These are phyloP conservation scores for Nymphicus hollandicus DNA, from an alignment of 2,113 vertebrate species.

Conservation along the genomic window DNA sequence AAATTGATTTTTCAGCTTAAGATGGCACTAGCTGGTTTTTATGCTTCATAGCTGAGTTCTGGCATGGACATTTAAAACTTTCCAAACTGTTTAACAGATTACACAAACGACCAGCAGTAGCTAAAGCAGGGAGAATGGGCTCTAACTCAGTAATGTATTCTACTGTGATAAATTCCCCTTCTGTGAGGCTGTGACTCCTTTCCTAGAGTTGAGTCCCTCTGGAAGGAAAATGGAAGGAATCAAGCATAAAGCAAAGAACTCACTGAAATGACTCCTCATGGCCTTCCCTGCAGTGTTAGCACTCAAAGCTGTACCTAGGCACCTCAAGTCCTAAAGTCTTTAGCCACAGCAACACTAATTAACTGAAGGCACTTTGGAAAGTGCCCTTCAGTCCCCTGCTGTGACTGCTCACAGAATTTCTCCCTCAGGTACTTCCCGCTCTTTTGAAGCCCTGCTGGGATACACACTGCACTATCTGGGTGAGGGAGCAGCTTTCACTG, in stretches of 20 bases:
- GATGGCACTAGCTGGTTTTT: not conserved
- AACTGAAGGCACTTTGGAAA: slow-evolving; percentile 27
- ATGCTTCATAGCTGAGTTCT: not conserved
- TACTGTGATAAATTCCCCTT: slow-evolving; percentile 29
- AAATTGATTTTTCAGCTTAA: not conserved
- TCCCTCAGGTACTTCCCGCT: not conserved
- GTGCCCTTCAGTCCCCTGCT: slow-evolving; percentile 25
- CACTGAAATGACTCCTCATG: not conserved
- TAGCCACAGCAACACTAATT: not conserved
- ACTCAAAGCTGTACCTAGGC: slow-evolving; percentile 12
- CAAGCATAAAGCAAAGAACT: slow-evolving; percentile 14
- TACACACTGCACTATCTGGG: not conserved
- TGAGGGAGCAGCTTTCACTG: not conserved
- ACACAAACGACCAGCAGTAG: not conserved
- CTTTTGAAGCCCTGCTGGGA: slow-evolving; percentile 24
- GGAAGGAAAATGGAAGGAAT: slow-evolving; percentile 32
- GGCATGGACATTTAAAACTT: not conserved
- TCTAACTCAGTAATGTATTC: slow-evolving; percentile 31
- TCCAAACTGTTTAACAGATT: slow-evolving; percentile 32
- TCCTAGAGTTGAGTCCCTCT: not conserved
- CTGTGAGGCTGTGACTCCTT: slow-evolving; percentile 14
- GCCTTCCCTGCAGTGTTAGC: not conserved
- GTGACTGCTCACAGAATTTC: not conserved
- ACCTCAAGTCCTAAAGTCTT: not conserved
- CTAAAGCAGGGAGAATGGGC: not conserved